Base-by-base conservation (phyloP, 2,888 invertebrate species). In the Chouioia cunea region DNA sequence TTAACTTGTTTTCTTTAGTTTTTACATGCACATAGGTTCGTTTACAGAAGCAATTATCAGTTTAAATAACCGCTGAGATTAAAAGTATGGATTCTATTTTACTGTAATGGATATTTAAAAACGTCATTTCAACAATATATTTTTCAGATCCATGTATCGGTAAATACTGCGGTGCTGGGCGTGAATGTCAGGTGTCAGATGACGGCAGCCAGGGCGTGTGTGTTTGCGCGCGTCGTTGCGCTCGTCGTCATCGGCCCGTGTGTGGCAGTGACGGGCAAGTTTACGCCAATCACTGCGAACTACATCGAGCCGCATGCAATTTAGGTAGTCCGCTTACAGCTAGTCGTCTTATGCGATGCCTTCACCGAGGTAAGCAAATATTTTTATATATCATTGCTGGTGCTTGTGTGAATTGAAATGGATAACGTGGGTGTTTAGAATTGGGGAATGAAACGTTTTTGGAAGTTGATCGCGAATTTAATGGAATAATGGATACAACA, bases 211-310 rank as follows among this genome's bases (percentile, higher is more conserved):
- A 88, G 16, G 88, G 88, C 6, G 84, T 88, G 64, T 93, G 93
- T 83, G 87, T 90, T 59, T 93, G 93, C 84, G 88, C 88, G 74
- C 86, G 87, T 73, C 87, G 87, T 75, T 91, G 91, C 82, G 86
- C 87, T 73, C 81, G 87, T 70, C 88, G 89, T 75, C 87, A 88
- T 78, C 88, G 89, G 82, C 86, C 89, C 48, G 90, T 91, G 63
- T 92, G 92, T 78, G 91, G 91, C 67, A 89, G 90, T 44, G 90
- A 92, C 80, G 91, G 91, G n/a, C 87, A 88, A 77, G 87, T 91
- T 71, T 92, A 92, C 81, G 87, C 88, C 58, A 91, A 90, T 83
- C 91, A 91, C 82, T 92, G 92, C 82, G 90, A 91, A 78, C 86
- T 92, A 46, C 91, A 91, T 79, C 86, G 89, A 66, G 88, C 90